phyloP scores from a whole-genome alignment of 1,140 invertebrate species.

The Tetramorium alpestre region DNA sequence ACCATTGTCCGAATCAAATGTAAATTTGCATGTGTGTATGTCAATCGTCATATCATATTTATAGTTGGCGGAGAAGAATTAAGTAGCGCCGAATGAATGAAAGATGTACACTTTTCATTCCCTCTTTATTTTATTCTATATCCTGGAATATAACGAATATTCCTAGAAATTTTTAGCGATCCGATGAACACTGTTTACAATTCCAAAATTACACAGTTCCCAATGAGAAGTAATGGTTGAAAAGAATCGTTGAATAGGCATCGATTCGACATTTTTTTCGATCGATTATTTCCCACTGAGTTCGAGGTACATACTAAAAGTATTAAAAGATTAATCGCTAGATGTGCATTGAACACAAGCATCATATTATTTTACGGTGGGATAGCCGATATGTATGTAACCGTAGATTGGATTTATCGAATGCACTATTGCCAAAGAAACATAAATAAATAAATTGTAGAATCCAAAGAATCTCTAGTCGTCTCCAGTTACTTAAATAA shows the following conservation, averaged over 20 bases:
- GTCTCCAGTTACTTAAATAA: background rate
- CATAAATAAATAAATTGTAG: background rate
- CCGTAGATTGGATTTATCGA: conserved; percentile 31
- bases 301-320: background rate
- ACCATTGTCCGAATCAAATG: background rate
- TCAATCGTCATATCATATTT: background rate
- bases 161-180: background rate
- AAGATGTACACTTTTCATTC: background rate
- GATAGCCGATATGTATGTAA: background rate
- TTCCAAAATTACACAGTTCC: background rate
- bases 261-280: too few species aligned
- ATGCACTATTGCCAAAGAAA: conserved; percentile 22
- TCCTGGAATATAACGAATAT: background rate
- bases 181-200: background rate
- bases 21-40: conserved; percentile 15
- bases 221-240: too few species aligned
- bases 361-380: background rate
- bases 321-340: background rate
- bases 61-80: background rate
- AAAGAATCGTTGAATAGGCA: too few species aligned
- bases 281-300: too few species aligned
- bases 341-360: background rate
- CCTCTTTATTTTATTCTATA: background rate
- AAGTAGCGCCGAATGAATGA: background rate
- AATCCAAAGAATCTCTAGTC: background rate